Conservation (phyloP, 2,797 vertebrate genomes). For the Sphenodon punctatus region DNA sequence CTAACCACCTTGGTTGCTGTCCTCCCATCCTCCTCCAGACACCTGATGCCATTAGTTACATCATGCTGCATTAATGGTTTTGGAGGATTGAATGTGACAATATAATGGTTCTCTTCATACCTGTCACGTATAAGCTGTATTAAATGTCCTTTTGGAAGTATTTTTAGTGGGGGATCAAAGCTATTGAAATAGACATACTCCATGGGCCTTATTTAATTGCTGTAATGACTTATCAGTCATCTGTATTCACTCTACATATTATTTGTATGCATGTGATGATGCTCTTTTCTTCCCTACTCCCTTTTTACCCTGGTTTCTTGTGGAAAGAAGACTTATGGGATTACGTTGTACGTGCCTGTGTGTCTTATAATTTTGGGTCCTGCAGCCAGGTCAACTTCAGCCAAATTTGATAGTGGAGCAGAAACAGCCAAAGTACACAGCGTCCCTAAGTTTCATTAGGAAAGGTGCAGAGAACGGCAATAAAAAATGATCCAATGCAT, state of each 20-base stretch:
- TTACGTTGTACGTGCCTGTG: too few species aligned
- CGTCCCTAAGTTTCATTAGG: too few species aligned
- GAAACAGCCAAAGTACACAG: too few species aligned
- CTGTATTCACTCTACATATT: neutral
- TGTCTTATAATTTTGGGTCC: too few species aligned
- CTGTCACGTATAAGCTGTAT: conserved; percentile 41
- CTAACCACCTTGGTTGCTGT: neutral
- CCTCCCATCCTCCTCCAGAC: neutral
- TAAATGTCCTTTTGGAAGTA: conserved; percentile 29
- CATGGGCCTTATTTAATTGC: conserved; percentile 49
- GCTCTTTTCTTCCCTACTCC: too few species aligned
- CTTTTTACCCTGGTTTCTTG: too few species aligned
- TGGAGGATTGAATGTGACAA: conserved; percentile 8
- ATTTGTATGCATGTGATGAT: conserved; percentile 19
- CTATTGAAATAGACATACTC: conserved; percentile 43
- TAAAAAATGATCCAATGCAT: too few species aligned
- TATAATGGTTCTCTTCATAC: conserved; percentile 37
- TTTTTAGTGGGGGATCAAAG: conserved; percentile 62
- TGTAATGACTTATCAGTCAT: conserved; percentile 40
- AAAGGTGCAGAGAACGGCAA: too few species aligned
- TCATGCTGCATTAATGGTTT: conserved; percentile 16
- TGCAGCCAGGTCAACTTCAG: too few species aligned
- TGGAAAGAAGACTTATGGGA: too few species aligned
- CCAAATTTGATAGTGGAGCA: too few species aligned
- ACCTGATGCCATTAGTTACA: neutral